phyloP scores from a whole-genome alignment of 1,140 invertebrate genomes.

The Calliphora vicina region DNA sequence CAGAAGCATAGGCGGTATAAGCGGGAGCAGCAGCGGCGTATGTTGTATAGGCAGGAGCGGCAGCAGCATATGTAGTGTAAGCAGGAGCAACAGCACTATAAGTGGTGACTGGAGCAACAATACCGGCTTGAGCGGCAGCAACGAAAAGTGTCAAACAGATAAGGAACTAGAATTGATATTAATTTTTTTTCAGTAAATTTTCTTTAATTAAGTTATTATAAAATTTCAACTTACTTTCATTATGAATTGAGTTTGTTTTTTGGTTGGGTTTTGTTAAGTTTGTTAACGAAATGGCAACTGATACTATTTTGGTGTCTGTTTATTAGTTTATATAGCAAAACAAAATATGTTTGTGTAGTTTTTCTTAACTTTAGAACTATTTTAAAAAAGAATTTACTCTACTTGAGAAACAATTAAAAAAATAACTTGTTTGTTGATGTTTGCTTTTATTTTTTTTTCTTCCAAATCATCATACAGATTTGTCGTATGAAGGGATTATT shows the following conservation, averaged over 20 bases:
- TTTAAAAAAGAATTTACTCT: neutral
- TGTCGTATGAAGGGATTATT: neutral
- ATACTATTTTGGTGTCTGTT: neutral
- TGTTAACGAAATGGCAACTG: neutral
- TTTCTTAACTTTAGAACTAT: neutral
- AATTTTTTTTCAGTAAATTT: neutral
- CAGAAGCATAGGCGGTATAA: slow-evolving; percentile 43
- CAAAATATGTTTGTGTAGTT: neutral
- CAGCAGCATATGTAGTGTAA: slow-evolving; percentile 18
- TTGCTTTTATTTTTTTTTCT: too few species aligned
- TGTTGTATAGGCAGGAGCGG: neutral
- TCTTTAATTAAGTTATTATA: neutral
- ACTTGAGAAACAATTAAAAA: too few species aligned
- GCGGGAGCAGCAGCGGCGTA: slow-evolving; percentile 28
- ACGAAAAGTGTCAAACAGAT: slow-evolving; percentile 16
- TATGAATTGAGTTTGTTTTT: neutral
- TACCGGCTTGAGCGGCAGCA: slow-evolving; percentile 12
- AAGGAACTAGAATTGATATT: neutral
- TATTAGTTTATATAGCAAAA: neutral
- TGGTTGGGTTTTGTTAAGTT: neutral
- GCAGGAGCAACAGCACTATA: slow-evolving; percentile 19
- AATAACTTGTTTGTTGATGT: too few species aligned
- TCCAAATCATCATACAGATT: neutral
- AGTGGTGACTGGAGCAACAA: neutral
- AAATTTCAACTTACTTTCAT: neutral